Evolutionary conservation across 2,113 vertebrate genomes (phyloP).

Genomic region (Alectura lathami): DNA sequence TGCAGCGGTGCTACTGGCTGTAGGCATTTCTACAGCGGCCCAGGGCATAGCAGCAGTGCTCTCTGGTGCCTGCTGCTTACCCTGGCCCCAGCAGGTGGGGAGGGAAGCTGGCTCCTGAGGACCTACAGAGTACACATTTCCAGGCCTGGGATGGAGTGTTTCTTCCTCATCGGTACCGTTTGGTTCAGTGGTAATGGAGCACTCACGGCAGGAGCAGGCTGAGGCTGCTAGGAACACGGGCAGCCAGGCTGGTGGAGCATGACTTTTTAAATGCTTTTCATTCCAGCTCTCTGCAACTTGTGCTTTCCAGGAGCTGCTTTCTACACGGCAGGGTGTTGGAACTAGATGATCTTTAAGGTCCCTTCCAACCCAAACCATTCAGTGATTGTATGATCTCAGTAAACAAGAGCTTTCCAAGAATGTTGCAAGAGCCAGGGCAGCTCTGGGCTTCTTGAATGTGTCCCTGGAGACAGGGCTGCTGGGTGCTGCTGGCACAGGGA

Average conservation of each 20-base stretch:
- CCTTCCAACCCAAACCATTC: neutral
- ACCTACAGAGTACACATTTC: neutral
- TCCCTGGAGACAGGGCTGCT: neutral
- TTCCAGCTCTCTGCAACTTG: neutral
- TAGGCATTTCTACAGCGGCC: neutral
- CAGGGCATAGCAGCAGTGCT: neutral
- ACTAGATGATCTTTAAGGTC: neutral
- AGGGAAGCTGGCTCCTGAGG: neutral
- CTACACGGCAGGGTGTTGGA: neutral
- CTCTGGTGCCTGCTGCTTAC: neutral
- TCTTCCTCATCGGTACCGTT: neutral
- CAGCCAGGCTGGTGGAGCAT: neutral
- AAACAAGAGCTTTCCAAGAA: neutral
- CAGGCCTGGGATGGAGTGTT: neutral
- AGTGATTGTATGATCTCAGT: neutral
- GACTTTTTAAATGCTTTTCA: slow-evolving; percentile 24
- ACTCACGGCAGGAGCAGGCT: neutral
- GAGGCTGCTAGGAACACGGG: neutral
- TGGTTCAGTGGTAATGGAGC: slow-evolving; percentile 1
- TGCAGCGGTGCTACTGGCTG: neutral
- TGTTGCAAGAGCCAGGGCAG: neutral
- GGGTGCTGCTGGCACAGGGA: neutral
- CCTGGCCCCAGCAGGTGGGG: neutral
- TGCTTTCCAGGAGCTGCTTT: neutral
- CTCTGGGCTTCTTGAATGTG: neutral